Percentiles rank a stretch among this genome's conserved stretches.
Evolutionary conservation across 2,797 vertebrate genomes (phyloP).

Genomic region (Anniella stebbinsi): DNA sequence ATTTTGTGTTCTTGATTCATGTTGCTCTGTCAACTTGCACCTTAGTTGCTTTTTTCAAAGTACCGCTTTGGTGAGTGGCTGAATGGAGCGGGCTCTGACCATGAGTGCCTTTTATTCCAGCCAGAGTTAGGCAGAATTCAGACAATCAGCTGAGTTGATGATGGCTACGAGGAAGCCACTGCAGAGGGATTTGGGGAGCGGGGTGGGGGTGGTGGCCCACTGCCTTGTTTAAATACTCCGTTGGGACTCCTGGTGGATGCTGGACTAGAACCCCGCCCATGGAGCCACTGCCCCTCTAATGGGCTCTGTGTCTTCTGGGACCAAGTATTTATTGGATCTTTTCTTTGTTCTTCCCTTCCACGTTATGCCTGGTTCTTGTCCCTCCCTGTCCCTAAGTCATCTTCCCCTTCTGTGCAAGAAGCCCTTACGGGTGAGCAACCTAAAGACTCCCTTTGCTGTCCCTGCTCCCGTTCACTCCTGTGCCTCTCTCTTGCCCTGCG

Average conservation of each 20-base stretch:
- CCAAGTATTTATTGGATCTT: background rate
- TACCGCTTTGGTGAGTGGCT: background rate
- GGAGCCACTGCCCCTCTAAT: background rate
- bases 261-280: background rate
- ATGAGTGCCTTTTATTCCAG: background rate
- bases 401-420: no score
- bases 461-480: background rate
- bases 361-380: background rate
- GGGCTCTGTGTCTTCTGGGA: background rate
- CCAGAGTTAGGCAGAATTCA: background rate
- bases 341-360: background rate
- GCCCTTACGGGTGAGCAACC: background rate
- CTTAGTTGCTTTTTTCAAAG: conserved; percentile 62
- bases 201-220: background rate
- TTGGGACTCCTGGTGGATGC: background rate
- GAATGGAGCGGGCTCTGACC: no score
- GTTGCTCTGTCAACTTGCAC: conserved; percentile 61
- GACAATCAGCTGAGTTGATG: no score
- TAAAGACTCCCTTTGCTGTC: background rate
- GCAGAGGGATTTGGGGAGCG: background rate
- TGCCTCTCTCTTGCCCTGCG: background rate
- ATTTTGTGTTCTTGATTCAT: conserved; percentile 58
- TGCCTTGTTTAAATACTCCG: background rate
- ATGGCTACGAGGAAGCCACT: background rate
- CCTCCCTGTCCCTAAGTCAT: background rate